phyloP scores from a whole-genome alignment of 2,888 invertebrate genomes.

The Urechis unicinctus region DNA sequence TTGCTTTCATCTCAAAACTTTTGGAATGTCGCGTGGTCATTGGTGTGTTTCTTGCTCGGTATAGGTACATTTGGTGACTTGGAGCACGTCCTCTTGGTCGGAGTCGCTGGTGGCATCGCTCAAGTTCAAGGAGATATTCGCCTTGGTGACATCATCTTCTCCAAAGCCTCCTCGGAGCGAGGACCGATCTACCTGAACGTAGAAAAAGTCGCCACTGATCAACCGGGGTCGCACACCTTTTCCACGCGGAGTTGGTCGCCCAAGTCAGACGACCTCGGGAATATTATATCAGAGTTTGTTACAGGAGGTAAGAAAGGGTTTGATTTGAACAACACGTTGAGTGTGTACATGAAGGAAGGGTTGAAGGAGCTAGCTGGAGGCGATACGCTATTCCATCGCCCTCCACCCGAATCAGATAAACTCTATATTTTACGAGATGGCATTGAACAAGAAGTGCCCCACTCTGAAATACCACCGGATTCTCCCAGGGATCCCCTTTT shows the following conservation, averaged over 20 bases:
- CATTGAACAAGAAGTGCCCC: slow-evolving; percentile 3
- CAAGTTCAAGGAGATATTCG: slow-evolving; percentile 91
- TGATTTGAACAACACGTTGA: not conserved
- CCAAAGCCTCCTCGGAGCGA: slow-evolving; percentile 27
- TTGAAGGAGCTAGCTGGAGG: slow-evolving; percentile 54
- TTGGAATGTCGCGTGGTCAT: no score
- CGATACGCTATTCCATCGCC: slow-evolving; percentile 43
- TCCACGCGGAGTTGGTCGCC: slow-evolving; percentile 77
- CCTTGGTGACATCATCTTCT: slow-evolving; percentile 58
- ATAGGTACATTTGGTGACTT: slow-evolving; percentile 87
- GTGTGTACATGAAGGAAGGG: slow-evolving; percentile 62
- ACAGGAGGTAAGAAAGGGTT: not conserved
- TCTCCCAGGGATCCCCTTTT: slow-evolving; percentile 3
- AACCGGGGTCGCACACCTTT: slow-evolving; percentile 53
- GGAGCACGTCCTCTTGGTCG: slow-evolving; percentile 91
- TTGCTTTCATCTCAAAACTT: no score
- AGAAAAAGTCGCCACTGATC: slow-evolving; percentile 53
- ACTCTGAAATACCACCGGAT: slow-evolving; percentile 2
- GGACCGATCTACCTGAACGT: slow-evolving; percentile 70
- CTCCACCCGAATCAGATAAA: slow-evolving; percentile 28
- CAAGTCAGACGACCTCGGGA: slow-evolving; percentile 68
- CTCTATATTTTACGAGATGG: slow-evolving; percentile 12
- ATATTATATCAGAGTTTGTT: slow-evolving; percentile 45
- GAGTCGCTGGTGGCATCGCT: slow-evolving; percentile 94
- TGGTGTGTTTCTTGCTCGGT: no score